Base-by-base conservation (phyloP, 1,140 invertebrate genomes). In the Drosophila parabipectinata region DNA sequence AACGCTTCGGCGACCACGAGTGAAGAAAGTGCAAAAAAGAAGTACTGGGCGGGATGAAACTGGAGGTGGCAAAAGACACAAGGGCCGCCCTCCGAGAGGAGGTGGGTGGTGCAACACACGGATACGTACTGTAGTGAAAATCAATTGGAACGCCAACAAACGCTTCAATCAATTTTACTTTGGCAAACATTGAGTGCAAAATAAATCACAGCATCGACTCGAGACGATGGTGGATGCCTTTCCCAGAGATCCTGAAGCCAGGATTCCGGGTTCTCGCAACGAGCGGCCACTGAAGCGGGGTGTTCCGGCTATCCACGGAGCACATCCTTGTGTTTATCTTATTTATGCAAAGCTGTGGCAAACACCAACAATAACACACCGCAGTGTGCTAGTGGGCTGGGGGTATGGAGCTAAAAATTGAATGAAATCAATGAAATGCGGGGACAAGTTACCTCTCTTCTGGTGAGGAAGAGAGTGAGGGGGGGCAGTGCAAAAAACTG, bases 131-230 rank as follows among this genome's bases (percentile, higher is more conserved):
- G 57, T 71, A 67, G 71, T 66, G 67, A 66, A 88, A 88, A 88
- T 88, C 83, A 88, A 88, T 88, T 88, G 83, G 72, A 69, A 63
- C 72, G 72, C 83, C 76, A 83, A 82, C 83, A 88, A 88, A 88
- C 83, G 83, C 83, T 88, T 88, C 83, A 88, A 88, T 88, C 83
- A 88, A 88, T 88, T 88, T 88, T 88, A 83, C 83, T 88, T 88
- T 88, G 76, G 79, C 83, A 88, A 88, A 88, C 83, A 88, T 75
- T 88, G 83, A 88, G 83, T 88, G 83, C 83, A 88, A 88, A 88
- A 88, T 88, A 88, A 88, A 88, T 88, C 83, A 88, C 83, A 83
- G 77, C 76, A 71, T 39, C 67, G 67, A 81, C 47, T 76, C 39
- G 48, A 60, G 68, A 39, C 69, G 69, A 54, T 45, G 69, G 32